These are phyloP conservation scores for Rapana venosa DNA, from an alignment of 2,888 invertebrate species.

Conservation along the genomic window DNA sequence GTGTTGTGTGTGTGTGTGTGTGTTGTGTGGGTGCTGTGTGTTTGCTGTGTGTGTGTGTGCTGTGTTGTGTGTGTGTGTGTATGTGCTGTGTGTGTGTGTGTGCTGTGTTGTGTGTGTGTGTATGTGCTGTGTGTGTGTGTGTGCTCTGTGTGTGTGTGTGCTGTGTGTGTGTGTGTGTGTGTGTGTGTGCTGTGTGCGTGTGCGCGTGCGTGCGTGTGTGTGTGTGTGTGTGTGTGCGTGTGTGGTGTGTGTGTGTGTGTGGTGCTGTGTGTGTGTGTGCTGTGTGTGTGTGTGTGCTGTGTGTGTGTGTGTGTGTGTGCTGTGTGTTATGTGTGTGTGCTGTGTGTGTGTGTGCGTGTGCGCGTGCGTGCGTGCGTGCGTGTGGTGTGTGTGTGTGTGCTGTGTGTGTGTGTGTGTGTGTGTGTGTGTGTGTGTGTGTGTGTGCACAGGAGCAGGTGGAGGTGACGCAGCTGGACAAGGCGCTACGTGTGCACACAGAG, in stretches of 20 bases:
- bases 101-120: too few relatives aligned
- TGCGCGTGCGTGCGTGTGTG: slow-evolving; percentile 28
- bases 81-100: too few relatives aligned
- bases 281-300: slow-evolving; percentile 22
- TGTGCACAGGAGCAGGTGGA: slow-evolving; percentile 63
- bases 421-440: not conserved
- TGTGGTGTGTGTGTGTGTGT: not conserved
- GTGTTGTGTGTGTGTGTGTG: too few relatives aligned
- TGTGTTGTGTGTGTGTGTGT: too few relatives aligned
- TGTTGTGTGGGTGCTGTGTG: too few relatives aligned
- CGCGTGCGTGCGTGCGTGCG: not conserved
- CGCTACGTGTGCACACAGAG: slow-evolving; percentile 86
- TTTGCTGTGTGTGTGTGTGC: too few relatives aligned
- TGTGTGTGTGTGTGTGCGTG: slow-evolving; percentile 29
- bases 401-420: not conserved
- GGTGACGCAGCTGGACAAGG: slow-evolving; percentile 77
- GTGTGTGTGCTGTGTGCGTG: slow-evolving; percentile 9
- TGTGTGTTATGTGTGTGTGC: slow-evolving; percentile 13
- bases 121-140: too few relatives aligned
- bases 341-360: not conserved
- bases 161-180: not conserved
- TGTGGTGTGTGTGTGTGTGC: not conserved
- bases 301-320: slow-evolving; percentile 1
- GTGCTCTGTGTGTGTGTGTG: not conserved
- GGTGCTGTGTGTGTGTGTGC: not conserved